Percentiles rank a stretch among this genome's conserved stretches.
phyloP scores from a whole-genome alignment of 2,113 vertebrate species.

The Atrichornis clamosus region DNA sequence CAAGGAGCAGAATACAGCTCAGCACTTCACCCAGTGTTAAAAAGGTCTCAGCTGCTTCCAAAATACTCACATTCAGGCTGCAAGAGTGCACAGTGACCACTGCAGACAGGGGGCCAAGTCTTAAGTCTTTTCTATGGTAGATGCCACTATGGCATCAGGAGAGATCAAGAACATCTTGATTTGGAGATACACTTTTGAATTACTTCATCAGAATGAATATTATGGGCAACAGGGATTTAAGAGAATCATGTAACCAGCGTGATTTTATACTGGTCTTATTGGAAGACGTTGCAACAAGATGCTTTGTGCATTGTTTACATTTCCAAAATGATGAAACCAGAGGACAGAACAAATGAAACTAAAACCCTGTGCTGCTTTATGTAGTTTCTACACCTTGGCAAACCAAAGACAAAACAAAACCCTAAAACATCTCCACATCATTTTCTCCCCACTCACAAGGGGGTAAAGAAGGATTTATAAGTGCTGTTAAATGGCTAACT shows the following conservation, averaged over 20 bases:
- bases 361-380: background rate
- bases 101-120: background rate
- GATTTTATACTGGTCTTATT: background rate
- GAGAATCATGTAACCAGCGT: background rate
- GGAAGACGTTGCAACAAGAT: slow-evolving; percentile 17
- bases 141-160: background rate
- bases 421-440: background rate
- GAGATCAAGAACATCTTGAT: background rate
- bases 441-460: background rate
- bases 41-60: background rate
- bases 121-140: background rate
- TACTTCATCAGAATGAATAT: background rate
- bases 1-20: background rate
- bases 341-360: background rate
- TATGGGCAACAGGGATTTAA: background rate
- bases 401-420: background rate
- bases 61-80: background rate
- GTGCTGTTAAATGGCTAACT: background rate
- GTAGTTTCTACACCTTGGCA: background rate
- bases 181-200: background rate
- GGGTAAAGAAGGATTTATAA: background rate
- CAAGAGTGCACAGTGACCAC: background rate
- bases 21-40: background rate
- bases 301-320: background rate
- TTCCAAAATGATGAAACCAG: background rate